Base-by-base conservation (phyloP, 2,888 invertebrate species). In the Pimpla rufipes region DNA sequence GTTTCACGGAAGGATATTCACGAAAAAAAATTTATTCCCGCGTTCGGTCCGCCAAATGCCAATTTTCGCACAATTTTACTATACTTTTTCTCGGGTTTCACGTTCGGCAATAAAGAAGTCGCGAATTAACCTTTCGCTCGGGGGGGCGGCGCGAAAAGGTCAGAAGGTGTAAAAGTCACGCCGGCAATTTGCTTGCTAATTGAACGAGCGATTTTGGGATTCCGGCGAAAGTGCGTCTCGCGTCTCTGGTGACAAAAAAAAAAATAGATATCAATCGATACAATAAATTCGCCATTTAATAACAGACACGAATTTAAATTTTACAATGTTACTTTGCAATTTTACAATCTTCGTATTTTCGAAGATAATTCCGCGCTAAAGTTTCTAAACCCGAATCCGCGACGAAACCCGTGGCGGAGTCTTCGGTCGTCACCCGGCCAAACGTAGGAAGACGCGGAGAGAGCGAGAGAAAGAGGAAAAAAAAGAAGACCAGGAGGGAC, bases 401-500 rank as follows among this genome's bases (percentile, higher is more conserved):
- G n/a, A n/a, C n/a, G n/a, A n/a, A n/a, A n/a, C n/a, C n/a, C n/a
- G n/a, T n/a, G n/a, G n/a, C n/a, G n/a, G n/a, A n/a, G n/a, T n/a
- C n/a, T n/a, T 68, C 10, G 55, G 71, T 62, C 16, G 55, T 57
- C 75, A 66, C 16, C 66, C 29, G 29, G n/a, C n/a, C 47, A 67
- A 47, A 52, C 70, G 66, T 13, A 52, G 23, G n/a, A 21, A 67
- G 18, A 40, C 13, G 13, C 10, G 37, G n/a, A 55, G 47, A 57
- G 23, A 67, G 50, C 64, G 42, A 45, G 42, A 42, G 2, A 45
- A 37, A 76, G 5, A 35, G 13, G 16, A 23, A 21, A 13, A 45
- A 59, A 40, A 55, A 3, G 16, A 57, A 75, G 59, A 79, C 62
- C 42, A 78, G 50, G 68, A 74, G 13, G 67, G 67, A 79, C 3